Percentiles rank a stretch among this genome's conserved stretches.
Evolutionary conservation across 2,797 vertebrate genomes (phyloP).

Genomic region (Liasis olivaceus): DNA sequence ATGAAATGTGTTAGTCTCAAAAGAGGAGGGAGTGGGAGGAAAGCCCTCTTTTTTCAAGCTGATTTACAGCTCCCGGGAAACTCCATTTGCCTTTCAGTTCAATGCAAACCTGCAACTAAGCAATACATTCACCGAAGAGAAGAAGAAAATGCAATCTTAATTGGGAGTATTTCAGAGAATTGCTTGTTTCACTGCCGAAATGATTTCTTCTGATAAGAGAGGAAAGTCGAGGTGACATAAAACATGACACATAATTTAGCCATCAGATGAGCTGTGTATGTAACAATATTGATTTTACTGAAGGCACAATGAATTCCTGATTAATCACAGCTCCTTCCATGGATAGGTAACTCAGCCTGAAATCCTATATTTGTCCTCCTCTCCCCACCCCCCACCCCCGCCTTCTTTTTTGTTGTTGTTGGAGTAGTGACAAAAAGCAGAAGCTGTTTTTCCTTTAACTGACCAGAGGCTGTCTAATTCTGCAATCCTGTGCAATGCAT

Average conservation of each 20-base stretch:
- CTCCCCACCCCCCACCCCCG: neutral
- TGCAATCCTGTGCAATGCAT: conserved; percentile 67
- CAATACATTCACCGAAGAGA: conserved; percentile 35
- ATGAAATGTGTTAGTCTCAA: conserved; percentile 61
- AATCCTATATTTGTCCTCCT: conserved; percentile 77
- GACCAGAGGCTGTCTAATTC: conserved; percentile 73
- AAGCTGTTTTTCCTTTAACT: conserved; percentile 67
- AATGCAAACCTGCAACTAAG: conserved; percentile 53
- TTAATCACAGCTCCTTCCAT: conserved; percentile 53
- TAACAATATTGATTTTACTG: conserved; percentile 65
- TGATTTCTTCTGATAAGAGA: conserved; percentile 41
- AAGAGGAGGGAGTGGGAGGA: neutral
- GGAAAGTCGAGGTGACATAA: conserved; percentile 44
- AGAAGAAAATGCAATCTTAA: neutral
- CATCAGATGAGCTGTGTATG: conserved; percentile 57
- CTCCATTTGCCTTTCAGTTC: conserved; percentile 41
- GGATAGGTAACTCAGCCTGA: conserved; percentile 77
- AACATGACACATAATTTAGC: conserved; percentile 37
- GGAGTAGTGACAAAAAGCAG: conserved; percentile 58
- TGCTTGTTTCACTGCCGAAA: conserved; percentile 48
- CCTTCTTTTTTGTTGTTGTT: neutral
- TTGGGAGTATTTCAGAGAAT: conserved; percentile 27
- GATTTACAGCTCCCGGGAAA: conserved; percentile 63
- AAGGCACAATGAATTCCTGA: conserved; percentile 47
- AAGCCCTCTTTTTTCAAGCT: conserved; percentile 55